Evolutionary conservation across 92 coral and sea anemone genomes (phyloP), one percentile per base, ranked within the genome.

Genomic region (Porites lobata): DNA sequence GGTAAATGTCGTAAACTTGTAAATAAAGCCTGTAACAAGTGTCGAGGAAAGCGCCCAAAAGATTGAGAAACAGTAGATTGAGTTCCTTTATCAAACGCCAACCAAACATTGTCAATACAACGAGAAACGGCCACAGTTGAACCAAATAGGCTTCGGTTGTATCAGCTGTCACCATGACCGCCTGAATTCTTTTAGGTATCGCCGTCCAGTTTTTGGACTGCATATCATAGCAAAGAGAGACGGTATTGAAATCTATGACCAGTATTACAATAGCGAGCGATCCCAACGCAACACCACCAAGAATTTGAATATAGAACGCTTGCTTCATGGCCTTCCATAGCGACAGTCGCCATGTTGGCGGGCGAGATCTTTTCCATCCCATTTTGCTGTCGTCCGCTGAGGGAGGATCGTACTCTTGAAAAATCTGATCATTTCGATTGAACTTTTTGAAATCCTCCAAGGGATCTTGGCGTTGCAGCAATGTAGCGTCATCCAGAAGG

Each of bases 241-340:
- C 91, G 2, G 96, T 83, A 26, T 91, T 93, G 61, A 93, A 93
- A 86, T 90, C 94, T 24, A 93, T 65, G 54, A 93, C 73, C 17
- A 83, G 82, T 11, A 93, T 76, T 6, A 81, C 32, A 14, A 93
- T 81, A 9, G 86, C 90, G 0, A 91, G 18, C 7, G 88, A 38
- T 15, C 91, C 95, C 6, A 90, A 68, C 4, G 53, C 78, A 13
- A 85, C 38, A 12, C 95, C 95, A 22, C 91, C 87, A 17, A 92
- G 66, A 22, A 91, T 90, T 74, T 92, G 95, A 4, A 92, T 89
- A 65, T 58, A 76, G 11, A 92, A 65, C 21, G 87, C 95, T 66
- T 51, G 81, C 69, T 59, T 92, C 61, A 89, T 61, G 38, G 88
- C 20, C 1, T 50, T 77, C 77, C 85, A 71, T 3, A 85, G 75